Percentiles rank a stretch among this genome's conserved stretches.
phyloP scores from a whole-genome alignment of 2,797 vertebrate species.

The Streptopelia turtur region DNA sequence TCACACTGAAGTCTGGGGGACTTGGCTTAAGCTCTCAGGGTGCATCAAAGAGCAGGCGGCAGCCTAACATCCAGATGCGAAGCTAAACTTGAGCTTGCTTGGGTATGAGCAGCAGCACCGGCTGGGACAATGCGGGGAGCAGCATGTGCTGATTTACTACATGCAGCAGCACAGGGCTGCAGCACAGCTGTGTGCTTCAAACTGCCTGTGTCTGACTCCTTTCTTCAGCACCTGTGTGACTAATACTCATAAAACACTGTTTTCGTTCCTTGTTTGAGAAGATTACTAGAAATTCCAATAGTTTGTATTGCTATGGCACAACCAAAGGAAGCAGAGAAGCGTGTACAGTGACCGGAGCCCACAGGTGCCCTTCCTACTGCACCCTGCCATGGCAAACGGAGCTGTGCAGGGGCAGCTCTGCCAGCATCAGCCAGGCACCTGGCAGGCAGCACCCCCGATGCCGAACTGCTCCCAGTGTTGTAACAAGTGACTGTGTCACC shows the following conservation, averaged over 20 bases:
- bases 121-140: neutral
- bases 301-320: neutral
- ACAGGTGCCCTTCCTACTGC: accelerated
- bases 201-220: neutral
- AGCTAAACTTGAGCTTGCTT: neutral
- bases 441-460: neutral
- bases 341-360: accelerated
- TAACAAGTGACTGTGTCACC: neutral
- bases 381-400: neutral
- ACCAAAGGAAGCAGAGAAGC: neutral
- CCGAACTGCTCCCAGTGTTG: neutral
- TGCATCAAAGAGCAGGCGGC: neutral
- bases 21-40: no score
- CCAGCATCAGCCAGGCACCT: neutral
- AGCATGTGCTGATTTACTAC: neutral
- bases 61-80: accelerated
- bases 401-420: neutral
- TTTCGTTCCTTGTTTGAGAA: neutral
- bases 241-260: neutral
- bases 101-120: neutral
- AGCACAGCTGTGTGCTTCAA: neutral
- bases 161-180: accelerated
- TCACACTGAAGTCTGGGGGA: accelerated
- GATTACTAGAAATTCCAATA: neutral
- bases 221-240: neutral